phyloP scores from a whole-genome alignment of 2,797 vertebrate species.

The Lagodon rhomboides region DNA sequence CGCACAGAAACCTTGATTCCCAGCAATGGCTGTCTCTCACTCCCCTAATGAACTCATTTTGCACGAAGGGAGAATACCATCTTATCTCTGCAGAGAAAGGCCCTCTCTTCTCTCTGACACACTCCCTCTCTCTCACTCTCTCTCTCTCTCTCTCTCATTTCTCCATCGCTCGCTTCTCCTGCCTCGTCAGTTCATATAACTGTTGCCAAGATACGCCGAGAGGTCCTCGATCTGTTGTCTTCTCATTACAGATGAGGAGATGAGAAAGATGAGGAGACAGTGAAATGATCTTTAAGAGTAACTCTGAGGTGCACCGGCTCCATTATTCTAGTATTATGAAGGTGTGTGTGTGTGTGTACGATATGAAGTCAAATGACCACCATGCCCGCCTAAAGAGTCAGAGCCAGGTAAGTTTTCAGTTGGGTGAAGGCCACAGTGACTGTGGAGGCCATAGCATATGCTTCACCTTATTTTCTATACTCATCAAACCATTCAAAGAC shows the following conservation, averaged over 20 bases:
- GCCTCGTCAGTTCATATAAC: constrained; percentile 68
- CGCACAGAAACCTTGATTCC: constrained; percentile 79
- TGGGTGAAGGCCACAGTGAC: background rate
- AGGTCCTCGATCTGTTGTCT: constrained; percentile 64
- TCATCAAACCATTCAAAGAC: background rate
- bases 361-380: background rate
- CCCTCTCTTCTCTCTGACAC: constrained; percentile 45
- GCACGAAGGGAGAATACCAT: constrained; percentile 79
- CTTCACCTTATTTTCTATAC: background rate
- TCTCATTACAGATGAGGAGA: constrained; percentile 66
- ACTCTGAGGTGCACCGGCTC: constrained; percentile 10
- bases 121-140: constrained; percentile 33
- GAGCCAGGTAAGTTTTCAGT: background rate
- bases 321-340: background rate
- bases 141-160: constrained; percentile 40
- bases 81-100: constrained; percentile 82
- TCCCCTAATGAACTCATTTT: constrained; percentile 98
- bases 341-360: background rate
- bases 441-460: background rate
- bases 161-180: constrained; percentile 45
- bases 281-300: constrained; percentile 11
- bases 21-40: constrained; percentile 80
- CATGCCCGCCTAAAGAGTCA: too few species aligned
- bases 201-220: constrained; percentile 69
- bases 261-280: constrained; percentile 31